Conservation (phyloP, 2,113 vertebrate species). For the Jaculus jaculus region DNA sequence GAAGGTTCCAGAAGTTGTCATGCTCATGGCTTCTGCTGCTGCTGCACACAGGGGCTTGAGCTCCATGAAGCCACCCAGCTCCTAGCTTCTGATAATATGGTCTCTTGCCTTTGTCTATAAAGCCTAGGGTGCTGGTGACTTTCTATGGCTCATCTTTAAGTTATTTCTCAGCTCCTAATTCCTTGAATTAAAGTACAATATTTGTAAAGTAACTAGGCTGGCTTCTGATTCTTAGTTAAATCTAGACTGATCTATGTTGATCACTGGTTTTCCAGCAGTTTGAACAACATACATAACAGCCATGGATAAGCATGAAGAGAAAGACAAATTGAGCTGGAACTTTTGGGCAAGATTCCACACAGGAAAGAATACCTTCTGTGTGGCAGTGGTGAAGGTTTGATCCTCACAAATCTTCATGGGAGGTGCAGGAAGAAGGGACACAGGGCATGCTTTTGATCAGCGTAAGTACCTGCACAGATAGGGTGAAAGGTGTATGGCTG, state of each 20-base stretch:
- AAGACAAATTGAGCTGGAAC: background rate
- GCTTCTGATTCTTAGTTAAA: background rate
- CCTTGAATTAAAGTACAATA: background rate
- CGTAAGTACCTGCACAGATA: too few relatives aligned
- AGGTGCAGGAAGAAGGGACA: background rate
- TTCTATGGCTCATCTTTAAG: background rate
- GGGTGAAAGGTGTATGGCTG: background rate
- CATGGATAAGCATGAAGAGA: background rate
- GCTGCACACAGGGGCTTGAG: background rate
- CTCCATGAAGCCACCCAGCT: background rate
- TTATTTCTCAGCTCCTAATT: background rate
- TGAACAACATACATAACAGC: background rate
- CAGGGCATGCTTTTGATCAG: accelerated
- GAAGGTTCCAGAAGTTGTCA: background rate
- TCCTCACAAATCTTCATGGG: background rate
- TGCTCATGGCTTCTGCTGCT: background rate
- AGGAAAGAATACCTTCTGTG: background rate
- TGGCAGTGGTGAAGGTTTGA: background rate
- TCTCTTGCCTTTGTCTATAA: background rate
- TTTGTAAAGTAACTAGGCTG: background rate
- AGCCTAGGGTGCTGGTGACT: too few relatives aligned
- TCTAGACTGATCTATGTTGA: background rate
- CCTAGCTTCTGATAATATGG: background rate
- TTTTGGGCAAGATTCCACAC: background rate
- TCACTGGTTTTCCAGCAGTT: background rate